These are phyloP conservation scores for Chiroxiphia lanceolata DNA, from an alignment of 2,797 vertebrate species.

Conservation along the genomic window DNA sequence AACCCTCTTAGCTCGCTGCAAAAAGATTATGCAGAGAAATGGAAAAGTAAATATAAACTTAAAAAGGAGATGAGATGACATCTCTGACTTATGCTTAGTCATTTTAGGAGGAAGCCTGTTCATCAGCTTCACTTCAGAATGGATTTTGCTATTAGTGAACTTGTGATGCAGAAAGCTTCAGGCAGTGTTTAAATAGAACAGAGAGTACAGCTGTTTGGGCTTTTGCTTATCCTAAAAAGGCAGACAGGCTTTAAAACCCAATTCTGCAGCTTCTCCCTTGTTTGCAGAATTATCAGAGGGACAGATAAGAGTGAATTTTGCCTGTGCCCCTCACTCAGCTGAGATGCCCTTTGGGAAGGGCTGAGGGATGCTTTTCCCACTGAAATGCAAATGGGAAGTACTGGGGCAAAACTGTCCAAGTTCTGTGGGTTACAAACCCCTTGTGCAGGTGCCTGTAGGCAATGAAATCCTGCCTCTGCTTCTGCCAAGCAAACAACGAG, in stretches of 20 bases:
- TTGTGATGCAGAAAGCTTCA: neutral
- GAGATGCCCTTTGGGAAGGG: neutral
- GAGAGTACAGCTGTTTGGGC: neutral
- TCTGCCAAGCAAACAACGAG: neutral
- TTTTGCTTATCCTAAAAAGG: neutral
- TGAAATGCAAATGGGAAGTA: neutral
- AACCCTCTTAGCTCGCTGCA: neutral
- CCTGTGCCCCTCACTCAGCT: neutral
- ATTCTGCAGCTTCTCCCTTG: neutral
- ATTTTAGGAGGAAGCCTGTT: neutral
- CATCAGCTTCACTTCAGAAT: conserved; percentile 19
- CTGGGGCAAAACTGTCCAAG: accelerated
- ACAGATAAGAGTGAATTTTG: neutral
- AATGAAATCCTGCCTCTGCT: neutral
- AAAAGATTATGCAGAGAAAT: neutral
- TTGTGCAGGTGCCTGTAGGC: neutral
- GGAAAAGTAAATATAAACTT: conserved; percentile 27
- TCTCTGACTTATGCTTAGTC: neutral
- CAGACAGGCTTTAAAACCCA: neutral
- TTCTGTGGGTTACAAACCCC: neutral
- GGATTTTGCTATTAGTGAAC: neutral
- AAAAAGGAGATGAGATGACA: neutral
- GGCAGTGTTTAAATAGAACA: conserved; percentile 8
- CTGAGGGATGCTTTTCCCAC: neutral
- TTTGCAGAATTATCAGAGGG: neutral